Conservation (phyloP, 2,797 vertebrate species). For the Rhyacichthys aspro region DNA sequence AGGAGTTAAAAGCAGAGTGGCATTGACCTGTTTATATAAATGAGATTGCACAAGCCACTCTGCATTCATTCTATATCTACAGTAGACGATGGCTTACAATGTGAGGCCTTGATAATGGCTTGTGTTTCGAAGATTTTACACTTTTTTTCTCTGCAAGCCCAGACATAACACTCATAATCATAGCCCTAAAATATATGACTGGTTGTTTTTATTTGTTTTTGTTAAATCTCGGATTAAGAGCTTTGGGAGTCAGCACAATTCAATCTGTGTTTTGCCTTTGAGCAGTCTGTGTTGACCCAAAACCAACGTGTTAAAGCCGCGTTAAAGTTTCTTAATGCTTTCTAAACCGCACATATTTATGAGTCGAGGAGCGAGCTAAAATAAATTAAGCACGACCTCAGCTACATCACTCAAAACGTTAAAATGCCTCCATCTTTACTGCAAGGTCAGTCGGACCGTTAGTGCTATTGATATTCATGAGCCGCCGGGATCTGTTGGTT, state of each 20-base stretch:
- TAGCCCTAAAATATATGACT: neutral
- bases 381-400: neutral
- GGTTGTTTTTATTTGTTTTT: neutral
- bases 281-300: conserved; percentile 4
- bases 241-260: neutral
- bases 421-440: conserved; percentile 4
- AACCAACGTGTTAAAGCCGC: neutral
- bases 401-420: neutral
- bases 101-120: neutral
- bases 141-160: neutral
- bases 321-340: neutral
- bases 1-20: no score
- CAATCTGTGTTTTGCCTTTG: conserved; percentile 3
- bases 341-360: neutral
- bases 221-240: conserved; percentile 8
- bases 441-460: conserved; percentile 21
- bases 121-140: neutral
- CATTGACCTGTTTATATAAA: no score
- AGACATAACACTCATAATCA: neutral
- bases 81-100: neutral
- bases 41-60: no score
- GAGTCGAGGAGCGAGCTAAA: neutral
- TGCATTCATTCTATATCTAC: neutral
- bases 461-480: conserved; percentile 31
- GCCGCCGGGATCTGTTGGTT: conserved; percentile 11